phyloP scores from a whole-genome alignment of 2,113 vertebrate species.

The Psilopsiagon aurifrons region DNA sequence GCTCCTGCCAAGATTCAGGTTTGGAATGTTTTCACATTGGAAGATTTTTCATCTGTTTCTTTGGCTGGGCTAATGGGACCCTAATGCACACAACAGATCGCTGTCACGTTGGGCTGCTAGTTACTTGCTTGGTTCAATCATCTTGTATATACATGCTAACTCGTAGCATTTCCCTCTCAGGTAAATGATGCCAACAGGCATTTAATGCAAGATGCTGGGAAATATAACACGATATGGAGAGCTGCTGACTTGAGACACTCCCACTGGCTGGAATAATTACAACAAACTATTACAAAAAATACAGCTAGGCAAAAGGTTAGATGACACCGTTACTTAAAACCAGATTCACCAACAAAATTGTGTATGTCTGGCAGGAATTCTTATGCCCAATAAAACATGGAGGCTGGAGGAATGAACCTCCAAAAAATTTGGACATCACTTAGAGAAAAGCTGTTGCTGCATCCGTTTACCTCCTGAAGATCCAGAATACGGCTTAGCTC shows the following conservation, averaged over 20 bases:
- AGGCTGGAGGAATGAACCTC: not conserved
- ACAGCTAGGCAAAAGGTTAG: not conserved
- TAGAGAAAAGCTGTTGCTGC: not conserved
- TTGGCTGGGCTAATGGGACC: not conserved
- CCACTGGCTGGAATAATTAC: not conserved
- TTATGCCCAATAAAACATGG: not conserved
- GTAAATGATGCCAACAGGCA: not conserved
- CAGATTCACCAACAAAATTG: not conserved
- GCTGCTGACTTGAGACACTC: not conserved
- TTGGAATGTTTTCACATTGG: not conserved
- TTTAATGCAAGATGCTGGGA: not conserved
- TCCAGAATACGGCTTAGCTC: not conserved
- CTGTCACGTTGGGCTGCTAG: not conserved
- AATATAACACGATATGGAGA: not conserved
- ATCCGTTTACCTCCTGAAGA: not conserved
- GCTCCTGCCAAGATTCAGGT: not conserved
- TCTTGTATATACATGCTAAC: not conserved
- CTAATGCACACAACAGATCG: not conserved
- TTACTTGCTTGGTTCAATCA: not conserved
- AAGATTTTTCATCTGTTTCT: constrained; percentile 15
- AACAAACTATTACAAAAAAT: not conserved
- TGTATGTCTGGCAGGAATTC: not conserved
- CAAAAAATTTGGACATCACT: not conserved
- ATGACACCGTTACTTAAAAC: not conserved
- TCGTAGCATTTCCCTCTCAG: not conserved